Evolutionary conservation across 2,888 invertebrate species (phyloP).

Genomic region (Agrochola litura): DNA sequence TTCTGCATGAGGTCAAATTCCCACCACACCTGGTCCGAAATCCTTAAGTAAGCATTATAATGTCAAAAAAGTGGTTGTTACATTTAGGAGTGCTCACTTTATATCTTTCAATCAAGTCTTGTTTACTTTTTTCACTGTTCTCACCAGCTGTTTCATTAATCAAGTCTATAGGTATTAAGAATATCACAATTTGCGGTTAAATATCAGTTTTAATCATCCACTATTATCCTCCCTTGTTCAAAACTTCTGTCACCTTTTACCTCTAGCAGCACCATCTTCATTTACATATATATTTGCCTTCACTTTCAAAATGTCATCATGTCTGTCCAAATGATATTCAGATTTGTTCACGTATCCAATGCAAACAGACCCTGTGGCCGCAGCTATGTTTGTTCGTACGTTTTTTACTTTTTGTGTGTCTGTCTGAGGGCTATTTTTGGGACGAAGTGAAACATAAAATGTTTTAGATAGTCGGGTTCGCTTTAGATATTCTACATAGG

Average conservation of each 20-base stretch:
- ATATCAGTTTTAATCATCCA: neutral
- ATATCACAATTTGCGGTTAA: no score
- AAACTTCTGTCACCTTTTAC: neutral
- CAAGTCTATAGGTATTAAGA: no score
- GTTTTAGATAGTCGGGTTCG: constrained; percentile 66
- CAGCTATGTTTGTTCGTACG: constrained; percentile 71
- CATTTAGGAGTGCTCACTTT: neutral
- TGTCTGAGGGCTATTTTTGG: constrained; percentile 71
- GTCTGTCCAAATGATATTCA: constrained; percentile 32
- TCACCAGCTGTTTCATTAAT: neutral
- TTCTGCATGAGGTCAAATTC: constrained; percentile 17
- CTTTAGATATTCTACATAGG: constrained; percentile 50
- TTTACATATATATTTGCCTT: constrained; percentile 1
- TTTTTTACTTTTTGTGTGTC: constrained; percentile 76
- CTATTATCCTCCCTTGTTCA: neutral
- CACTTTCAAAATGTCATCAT: constrained; percentile 38
- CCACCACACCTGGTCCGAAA: neutral
- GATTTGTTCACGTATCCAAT: constrained; percentile 56
- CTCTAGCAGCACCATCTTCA: neutral
- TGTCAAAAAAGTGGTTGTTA: neutral
- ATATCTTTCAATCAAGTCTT: no score
- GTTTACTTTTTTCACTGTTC: no score
- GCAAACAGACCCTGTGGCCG: constrained; percentile 72
- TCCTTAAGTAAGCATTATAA: neutral
- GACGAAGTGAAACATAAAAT: constrained; percentile 63